Conservation (phyloP, 1,140 invertebrate genomes). For the Laodelphax striatellus region DNA sequence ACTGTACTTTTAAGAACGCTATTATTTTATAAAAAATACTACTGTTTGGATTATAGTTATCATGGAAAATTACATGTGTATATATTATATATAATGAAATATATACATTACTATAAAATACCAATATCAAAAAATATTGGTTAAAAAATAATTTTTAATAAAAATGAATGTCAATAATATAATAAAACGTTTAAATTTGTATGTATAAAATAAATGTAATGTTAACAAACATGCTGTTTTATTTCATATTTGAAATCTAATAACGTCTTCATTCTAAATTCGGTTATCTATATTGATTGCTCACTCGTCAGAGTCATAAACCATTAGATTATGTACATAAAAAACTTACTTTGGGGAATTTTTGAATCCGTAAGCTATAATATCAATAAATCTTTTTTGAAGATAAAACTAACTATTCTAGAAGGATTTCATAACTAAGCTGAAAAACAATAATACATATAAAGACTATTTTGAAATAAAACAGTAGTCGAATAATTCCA, state of each 20-base stretch:
- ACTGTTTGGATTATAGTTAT: not conserved
- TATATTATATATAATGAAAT: not conserved
- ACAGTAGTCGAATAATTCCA: no score
- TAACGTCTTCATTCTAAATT: no score
- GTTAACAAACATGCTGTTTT: not conserved
- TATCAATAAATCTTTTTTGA: no score
- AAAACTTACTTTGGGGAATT: no score
- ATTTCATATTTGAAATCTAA: not conserved
- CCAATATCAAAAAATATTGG: not conserved
- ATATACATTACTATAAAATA: not conserved
- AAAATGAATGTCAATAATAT: conserved; percentile 2
- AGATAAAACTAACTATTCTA: no score
- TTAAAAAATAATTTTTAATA: not conserved
- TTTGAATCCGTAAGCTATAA: no score
- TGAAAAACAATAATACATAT: no score
- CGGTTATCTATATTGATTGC: no score
- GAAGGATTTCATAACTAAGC: no score
- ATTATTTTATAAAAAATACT: conserved; percentile 3
- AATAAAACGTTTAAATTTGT: conserved; percentile 2
- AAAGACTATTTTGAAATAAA: no score
- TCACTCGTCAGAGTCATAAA: no score
- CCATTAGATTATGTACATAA: no score
- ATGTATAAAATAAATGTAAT: conserved; percentile 4
- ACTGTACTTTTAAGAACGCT: not conserved
- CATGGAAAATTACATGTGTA: not conserved